Evolutionary conservation across 2,113 vertebrate genomes (phyloP), one percentile per base, ranked within the genome.

Genomic region (Psilopsiagon aurifrons): DNA sequence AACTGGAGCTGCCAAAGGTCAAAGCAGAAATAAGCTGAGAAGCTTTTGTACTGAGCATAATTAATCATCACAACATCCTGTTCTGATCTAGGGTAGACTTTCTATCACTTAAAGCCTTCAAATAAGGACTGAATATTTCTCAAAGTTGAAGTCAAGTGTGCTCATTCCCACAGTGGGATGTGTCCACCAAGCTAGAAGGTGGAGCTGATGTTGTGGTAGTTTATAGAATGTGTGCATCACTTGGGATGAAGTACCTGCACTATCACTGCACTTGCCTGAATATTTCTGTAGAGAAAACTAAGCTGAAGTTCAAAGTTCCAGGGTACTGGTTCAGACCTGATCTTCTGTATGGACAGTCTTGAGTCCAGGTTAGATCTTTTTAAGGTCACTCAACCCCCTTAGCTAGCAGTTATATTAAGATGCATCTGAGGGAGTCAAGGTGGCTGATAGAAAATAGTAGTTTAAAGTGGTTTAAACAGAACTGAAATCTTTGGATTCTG

Each of bases 81-180:
- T 59, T 77, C 43, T 74, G 60, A 43, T 27, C 7, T 68, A 13
- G 5, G 5, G 31, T 37, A 83, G 85, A 29, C 66, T 83, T 57
- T 51, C 51, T 75, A 8, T 17, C 17, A 22, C 24, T 80, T 51
- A 18, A 43, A 51, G 8, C 10, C 35, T 80, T 75, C 23, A 75
- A 69, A 51, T 74, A n/a, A 60, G 27, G 49, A 43, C 31, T 54
- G 76, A 73, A n/a, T 54, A 12, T 52, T 68, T 73, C 54, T 73
- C 27, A 52, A 52, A 69, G 43, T 33, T 74, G 22, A 17, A 74
- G 23, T 86, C 16, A 47, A 67, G 54, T 15, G 33, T 59, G 57
- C 57, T 75, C 8, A 0, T 35, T 70, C 37, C 43, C 27, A 31
- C 13, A 2, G 29, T 8, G 19, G 39, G 23, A 43, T 0, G 0